Evolutionary conservation across 1,140 invertebrate genomes (phyloP), one percentile per base, ranked within the genome.

Genomic region (Aphidius gifuensis): DNA sequence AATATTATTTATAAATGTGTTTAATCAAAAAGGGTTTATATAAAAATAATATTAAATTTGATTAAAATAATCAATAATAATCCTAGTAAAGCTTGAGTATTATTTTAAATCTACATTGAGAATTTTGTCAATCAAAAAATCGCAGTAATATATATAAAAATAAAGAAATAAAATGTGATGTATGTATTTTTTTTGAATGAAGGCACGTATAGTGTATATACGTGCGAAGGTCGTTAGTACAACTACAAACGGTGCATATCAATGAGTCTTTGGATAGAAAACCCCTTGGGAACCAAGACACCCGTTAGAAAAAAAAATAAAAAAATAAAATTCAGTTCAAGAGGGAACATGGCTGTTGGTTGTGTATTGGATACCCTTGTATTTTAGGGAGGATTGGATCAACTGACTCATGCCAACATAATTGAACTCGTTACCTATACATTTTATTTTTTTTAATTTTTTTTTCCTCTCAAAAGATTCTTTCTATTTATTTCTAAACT

Each of bases 391-490:
- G 60, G 54, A 60, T 63, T 61, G 53, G 67, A 32, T 32, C 23
- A 32, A 75, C 73, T 79, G 77, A 79, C 77, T 78, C 76, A 79
- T 74, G 71, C 40, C 68, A 58, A 66, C 73, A 78, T 78, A 79
- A 79, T 79, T 74, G 74, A 77, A 77, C 75, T 78, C 75, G 75
- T 79, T 78, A 79, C 74, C 65, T 69, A 67, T 69, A 69, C 69
- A 62, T 67, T 64, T 9, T 16, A 16, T 16, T 16, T 16, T 16
- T 16, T 16, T 16, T 16, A 0, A 16, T 16, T 16, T 16, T 16
- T 16, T 16, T 16, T 1, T 16, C 16, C 16, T 16, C 16, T 16
- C 16, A 16, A 16, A 16, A 16, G 1, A 16, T 16, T 16, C 16
- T 0, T 16, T 16, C 16, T 16, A 16, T 16, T 16, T 16, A 16